These are phyloP conservation scores for Entomyzon cyanotis DNA, from an alignment of 2,113 vertebrate genomes.

Conservation along the genomic window DNA sequence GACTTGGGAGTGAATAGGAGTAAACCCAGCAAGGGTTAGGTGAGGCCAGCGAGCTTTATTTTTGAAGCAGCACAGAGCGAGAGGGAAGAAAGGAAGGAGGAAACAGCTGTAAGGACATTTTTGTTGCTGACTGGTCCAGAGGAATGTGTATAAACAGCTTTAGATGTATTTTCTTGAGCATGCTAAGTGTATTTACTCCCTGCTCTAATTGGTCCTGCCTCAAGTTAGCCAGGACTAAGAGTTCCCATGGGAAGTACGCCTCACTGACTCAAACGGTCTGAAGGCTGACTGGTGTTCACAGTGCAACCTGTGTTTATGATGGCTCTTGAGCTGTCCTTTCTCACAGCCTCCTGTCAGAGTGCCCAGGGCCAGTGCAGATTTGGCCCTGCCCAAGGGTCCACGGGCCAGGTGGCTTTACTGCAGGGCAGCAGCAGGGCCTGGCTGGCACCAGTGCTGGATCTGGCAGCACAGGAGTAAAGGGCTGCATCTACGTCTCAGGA, in stretches of 20 bases:
- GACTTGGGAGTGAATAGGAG: not conserved
- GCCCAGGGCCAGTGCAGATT: not conserved
- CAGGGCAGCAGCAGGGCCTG: not conserved
- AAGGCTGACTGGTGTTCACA: not conserved
- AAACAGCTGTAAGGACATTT: constrained; percentile 47
- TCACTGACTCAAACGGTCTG: constrained; percentile 20
- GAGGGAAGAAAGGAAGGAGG: constrained; percentile 15
- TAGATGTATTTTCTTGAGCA: constrained; percentile 60
- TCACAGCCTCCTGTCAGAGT: not conserved
- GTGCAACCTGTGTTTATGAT: constrained; percentile 49
- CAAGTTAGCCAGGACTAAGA: constrained; percentile 48
- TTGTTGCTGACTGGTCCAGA: constrained; percentile 55
- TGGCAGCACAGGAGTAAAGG: not conserved
- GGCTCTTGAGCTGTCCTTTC: not conserved
- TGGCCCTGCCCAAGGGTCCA: not conserved
- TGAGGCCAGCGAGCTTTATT: constrained; percentile 39
- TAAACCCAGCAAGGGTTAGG: constrained; percentile 27
- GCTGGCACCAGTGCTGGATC: not conserved
- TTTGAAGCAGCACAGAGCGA: not conserved
- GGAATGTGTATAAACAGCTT: constrained; percentile 61
- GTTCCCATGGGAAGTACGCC: constrained; percentile 52
- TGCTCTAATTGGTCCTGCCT: constrained; percentile 48
- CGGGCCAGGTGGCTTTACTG: not conserved
- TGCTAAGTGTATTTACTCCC: constrained; percentile 61
- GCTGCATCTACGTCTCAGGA: not conserved